A percentile compares a stretch with the other conserved stretches of the same genome.
Evolutionary conservation across 2,797 vertebrate species (phyloP).

Genomic region (Remorina albescens): DNA sequence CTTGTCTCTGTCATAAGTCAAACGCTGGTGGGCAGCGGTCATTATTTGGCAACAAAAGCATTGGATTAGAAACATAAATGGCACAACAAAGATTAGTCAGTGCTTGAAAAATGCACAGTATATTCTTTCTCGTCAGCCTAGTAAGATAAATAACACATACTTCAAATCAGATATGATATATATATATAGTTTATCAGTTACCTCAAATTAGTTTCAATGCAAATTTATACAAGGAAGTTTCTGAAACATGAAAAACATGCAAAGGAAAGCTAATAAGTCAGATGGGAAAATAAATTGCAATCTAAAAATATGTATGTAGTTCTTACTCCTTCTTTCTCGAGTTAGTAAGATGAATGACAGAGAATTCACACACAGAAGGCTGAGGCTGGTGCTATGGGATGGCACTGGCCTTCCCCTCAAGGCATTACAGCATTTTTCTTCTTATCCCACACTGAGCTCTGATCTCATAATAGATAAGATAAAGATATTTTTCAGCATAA

Average conservation of each 20-base stretch:
- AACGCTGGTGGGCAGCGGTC: constrained; percentile 6
- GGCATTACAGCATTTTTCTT: constrained; percentile 8
- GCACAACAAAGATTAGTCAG: background rate
- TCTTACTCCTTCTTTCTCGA: constrained; percentile 3
- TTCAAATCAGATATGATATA: too few relatives aligned
- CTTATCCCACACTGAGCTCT: constrained; percentile 10
- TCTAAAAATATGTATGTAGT: too few relatives aligned
- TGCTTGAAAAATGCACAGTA: constrained; percentile 3
- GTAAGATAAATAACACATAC: constrained; percentile 2
- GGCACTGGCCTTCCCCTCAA: constrained; percentile 17
- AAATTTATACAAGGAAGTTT: background rate
- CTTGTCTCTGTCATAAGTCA: constrained; percentile 14
- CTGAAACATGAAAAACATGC: too few relatives aligned
- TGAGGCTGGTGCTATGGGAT: constrained; percentile 30
- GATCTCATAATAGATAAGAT: constrained; percentile 33
- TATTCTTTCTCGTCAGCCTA: background rate
- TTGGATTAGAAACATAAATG: background rate
- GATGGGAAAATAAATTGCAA: too few relatives aligned
- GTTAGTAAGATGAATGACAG: constrained; percentile 25
- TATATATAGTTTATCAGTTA: background rate
- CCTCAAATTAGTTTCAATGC: background rate
- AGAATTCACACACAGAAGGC: background rate
- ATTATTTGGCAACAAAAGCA: constrained; percentile 15
- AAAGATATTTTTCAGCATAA: constrained; percentile 17
- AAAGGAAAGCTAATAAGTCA: too few relatives aligned